A percentile compares a stretch with the other conserved stretches of the same genome.
Evolutionary conservation across 1,140 invertebrate genomes (phyloP).

Genomic region (Heliconius nattereri): DNA sequence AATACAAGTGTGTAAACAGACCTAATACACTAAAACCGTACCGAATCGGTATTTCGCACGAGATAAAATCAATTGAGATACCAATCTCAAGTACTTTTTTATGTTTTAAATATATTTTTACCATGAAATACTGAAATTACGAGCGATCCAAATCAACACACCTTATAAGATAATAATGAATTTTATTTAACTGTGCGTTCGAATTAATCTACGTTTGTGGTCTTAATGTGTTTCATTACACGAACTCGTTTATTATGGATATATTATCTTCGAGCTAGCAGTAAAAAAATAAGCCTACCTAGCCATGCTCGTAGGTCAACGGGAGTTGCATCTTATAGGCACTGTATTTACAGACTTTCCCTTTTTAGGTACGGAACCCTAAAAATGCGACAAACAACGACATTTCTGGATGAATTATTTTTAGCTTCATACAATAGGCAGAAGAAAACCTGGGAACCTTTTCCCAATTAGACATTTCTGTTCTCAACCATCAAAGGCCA

Average conservation of each 20-base stretch:
- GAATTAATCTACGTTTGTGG: not conserved
- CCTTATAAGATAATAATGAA: conserved; percentile 3
- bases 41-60: conserved; percentile 44
- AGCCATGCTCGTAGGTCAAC: too few species aligned
- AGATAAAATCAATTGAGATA: conserved; percentile 40
- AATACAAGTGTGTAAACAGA: not conserved
- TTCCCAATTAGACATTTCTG: too few species aligned
- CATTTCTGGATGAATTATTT: too few species aligned
- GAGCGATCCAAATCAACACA: not conserved
- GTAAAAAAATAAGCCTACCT: too few species aligned
- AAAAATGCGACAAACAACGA: too few species aligned
- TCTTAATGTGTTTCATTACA: not conserved
- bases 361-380: too few species aligned
- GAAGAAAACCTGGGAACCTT: too few species aligned
- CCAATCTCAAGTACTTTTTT: conserved; percentile 17
- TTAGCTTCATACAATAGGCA: too few species aligned
- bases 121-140: conserved; percentile 9
- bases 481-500: too few species aligned
- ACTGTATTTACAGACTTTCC: too few species aligned
- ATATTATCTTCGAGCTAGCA: not conserved
- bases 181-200: not conserved
- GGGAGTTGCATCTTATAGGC: too few species aligned
- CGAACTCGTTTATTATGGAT: not conserved
- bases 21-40: conserved; percentile 32
- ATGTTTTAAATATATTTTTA: not conserved